Evolutionary conservation across 2,113 vertebrate genomes (phyloP).

Genomic region (Chitala chitala): DNA sequence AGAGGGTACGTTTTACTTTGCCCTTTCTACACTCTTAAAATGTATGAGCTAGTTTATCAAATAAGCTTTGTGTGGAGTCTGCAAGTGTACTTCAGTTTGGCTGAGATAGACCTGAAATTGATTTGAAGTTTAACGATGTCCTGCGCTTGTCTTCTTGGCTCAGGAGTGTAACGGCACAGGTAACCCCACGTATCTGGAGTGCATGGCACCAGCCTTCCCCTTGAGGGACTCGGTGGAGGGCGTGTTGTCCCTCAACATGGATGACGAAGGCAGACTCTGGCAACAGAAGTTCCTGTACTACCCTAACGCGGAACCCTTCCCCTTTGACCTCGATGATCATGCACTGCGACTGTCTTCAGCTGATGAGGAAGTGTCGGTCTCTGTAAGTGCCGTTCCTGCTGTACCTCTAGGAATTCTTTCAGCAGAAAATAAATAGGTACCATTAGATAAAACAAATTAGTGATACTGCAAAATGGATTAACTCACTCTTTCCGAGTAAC

Average conservation of each 20-base stretch:
- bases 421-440: neutral
- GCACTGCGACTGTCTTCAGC: conserved; percentile 62
- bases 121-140: neutral
- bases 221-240: conserved; percentile 46
- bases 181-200: conserved; percentile 35
- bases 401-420: neutral
- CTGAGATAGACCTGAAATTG: neutral
- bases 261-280: conserved; percentile 51
- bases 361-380: conserved; percentile 66
- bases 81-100: neutral
- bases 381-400: conserved; percentile 59
- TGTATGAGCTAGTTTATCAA: neutral
- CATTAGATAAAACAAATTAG: neutral
- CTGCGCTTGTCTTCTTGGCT: neutral
- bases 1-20: conserved; percentile 27
- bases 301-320: conserved; percentile 50
- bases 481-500: no score
- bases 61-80: neutral
- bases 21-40: neutral
- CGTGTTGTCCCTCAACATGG: conserved; percentile 66
- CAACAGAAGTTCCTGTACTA: conserved; percentile 63
- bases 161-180: conserved; percentile 42
- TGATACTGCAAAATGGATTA: neutral
- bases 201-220: conserved; percentile 51
- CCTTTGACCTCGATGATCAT: conserved; percentile 54